Base-by-base conservation (phyloP, 2,113 vertebrate genomes). In the Monarcha castaneiventris region DNA sequence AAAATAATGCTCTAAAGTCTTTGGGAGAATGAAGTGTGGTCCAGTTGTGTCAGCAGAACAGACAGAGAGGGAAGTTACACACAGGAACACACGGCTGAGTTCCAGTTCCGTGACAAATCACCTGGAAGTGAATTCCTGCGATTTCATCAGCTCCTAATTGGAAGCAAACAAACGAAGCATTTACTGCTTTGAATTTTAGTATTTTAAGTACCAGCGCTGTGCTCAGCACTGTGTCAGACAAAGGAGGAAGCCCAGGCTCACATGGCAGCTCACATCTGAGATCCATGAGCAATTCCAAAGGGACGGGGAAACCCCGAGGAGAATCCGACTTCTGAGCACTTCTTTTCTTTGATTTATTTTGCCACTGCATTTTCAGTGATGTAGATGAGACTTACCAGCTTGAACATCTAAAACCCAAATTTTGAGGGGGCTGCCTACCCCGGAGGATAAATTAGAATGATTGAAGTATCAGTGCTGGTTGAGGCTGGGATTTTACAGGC, bases 81-180 rank as follows among this genome's bases (percentile, higher is more conserved):
- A 39, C 52, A 64, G 85, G 71, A 94, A 80, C 67, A 13, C 7
- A 5, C 33, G 4, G 3, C 1, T 18, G 79, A 79, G 44, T 54
- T 84, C 46, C 12, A 16, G 43, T 20, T 84, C 79, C 44, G 61
- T 90, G 93, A 96, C 88, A 92, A 92, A 92, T 78, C 72, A 85
- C 68, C 76, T 87, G 52, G 3, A 93, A 95, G 68, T 7, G 25
- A 10, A 12, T 95, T 93, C 76, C 88, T 16, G 79, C 90, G 90
- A 56, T 94, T 96, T 95, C 93, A 93, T 94, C 56, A 94, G 92
- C 66, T 84, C 66, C 76, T 96, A 86, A 93, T 68, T 93, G 94
- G 77, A 71, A 76, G 84, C 86, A 93, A 94, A 78, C 90, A 91
- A 94, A 92, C 61, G 84, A 81, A 96, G 61, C 74, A 62, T 78